Conservation (phyloP, 2,797 vertebrate genomes). For the Cynodonichthys magdalenae region DNA sequence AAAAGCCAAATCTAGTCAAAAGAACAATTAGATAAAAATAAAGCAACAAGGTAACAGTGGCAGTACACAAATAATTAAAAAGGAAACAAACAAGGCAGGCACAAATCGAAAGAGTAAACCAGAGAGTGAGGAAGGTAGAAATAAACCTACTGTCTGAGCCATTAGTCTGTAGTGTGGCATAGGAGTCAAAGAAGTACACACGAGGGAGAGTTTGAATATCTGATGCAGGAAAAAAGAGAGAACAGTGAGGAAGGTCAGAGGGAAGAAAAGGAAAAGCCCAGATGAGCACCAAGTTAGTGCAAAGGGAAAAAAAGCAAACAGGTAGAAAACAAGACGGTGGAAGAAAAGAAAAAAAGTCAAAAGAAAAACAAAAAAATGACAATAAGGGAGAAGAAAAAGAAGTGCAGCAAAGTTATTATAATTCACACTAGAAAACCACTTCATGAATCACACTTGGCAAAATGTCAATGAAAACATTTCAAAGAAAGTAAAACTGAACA, state of each 20-base stretch:
- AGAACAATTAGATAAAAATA: slow-evolving; percentile 31
- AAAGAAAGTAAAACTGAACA: too few relatives aligned
- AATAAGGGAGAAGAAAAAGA: slow-evolving; percentile 49
- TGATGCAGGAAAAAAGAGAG: slow-evolving; percentile 68
- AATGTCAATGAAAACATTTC: not conserved
- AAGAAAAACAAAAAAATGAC: slow-evolving; percentile 38
- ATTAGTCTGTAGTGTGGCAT: slow-evolving; percentile 86
- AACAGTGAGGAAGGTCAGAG: slow-evolving; percentile 14
- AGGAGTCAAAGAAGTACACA: slow-evolving; percentile 92
- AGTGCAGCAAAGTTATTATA: slow-evolving; percentile 48
- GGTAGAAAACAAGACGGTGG: slow-evolving; percentile 45
- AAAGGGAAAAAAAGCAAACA: slow-evolving; percentile 31
- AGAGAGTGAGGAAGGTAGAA: slow-evolving; percentile 55
- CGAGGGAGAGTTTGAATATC: slow-evolving; percentile 90
- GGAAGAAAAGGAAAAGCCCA: slow-evolving; percentile 20
- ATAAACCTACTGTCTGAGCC: slow-evolving; percentile 86
- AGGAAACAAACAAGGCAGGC: not conserved
- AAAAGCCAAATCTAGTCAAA: slow-evolving; percentile 21
- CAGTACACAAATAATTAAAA: slow-evolving; percentile 30
- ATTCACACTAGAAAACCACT: slow-evolving; percentile 9
- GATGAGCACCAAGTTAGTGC: slow-evolving; percentile 18
- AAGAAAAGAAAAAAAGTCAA: slow-evolving; percentile 40
- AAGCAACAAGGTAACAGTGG: slow-evolving; percentile 27
- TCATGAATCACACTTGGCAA: not conserved
- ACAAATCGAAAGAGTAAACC: not conserved